Evolutionary conservation across 2,113 vertebrate species (phyloP), one percentile per base, ranked within the genome.

Genomic region (Cryptotis parvus): DNA sequence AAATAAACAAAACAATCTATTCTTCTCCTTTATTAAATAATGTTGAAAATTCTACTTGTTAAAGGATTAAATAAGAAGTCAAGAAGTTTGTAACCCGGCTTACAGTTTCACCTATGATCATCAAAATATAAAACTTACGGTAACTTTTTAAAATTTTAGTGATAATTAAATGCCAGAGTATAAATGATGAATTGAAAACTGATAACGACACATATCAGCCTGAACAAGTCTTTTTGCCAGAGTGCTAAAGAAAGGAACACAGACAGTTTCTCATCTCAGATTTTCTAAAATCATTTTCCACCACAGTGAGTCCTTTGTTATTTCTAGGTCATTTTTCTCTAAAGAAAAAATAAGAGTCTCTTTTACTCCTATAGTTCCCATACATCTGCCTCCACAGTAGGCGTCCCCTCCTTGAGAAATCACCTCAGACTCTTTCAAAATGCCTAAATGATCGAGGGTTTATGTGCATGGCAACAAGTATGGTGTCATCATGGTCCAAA

Each of bases 101-200:
- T 91, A 4, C 73, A 43, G 79, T 5, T 79, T 83, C 43, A 74
- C 27, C n/a, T 58, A 45, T 7, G 9, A 61, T 68, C 9, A 7
- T 16, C 22, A 45, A n/a, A 89, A 66, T 27, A 58, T 58, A 58
- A 58, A 65, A 65, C 22, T 29, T 65, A 27, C n/a, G n/a, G n/a
- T 29, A 29, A 29, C 7, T 65, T 65, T 65, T 65, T 61, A 16
- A n/a, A 61, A 77, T 87, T 85, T 35, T 39, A 24, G 33, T 27
- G 12, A 35, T 20, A 87, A 90, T 81, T 90, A 89, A 76, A 29
- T 74, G 26, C 24, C 73, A 70, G 20, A 80, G 43, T 31, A 84
- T 63, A 91, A 84, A 84, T 58, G 41, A 84, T 49, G 31, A 89
- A 29, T 72, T 91, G 20, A 84, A 84, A 94, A 61, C 20, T n/a